These are phyloP conservation scores for Lepidotrigona ventralis DNA, from an alignment of 1,140 invertebrate species.

Conservation along the genomic window DNA sequence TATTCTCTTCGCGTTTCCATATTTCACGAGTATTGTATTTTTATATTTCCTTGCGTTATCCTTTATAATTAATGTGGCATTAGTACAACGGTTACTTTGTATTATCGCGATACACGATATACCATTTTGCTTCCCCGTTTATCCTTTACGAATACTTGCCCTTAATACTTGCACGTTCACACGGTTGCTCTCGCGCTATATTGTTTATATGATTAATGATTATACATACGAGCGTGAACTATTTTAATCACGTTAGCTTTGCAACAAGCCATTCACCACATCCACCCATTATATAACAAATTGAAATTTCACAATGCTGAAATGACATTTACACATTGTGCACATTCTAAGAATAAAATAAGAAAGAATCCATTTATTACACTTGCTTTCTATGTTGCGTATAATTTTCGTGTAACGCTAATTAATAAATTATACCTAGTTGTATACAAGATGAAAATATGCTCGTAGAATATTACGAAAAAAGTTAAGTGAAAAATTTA, in stretches of 20 bases:
- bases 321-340: not conserved
- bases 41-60: not conserved
- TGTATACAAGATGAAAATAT: no score
- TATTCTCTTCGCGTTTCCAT: not conserved
- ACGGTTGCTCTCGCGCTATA: not conserved
- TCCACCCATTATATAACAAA: not conserved
- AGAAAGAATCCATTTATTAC: no score
- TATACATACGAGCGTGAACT: not conserved
- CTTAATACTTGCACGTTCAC: not conserved
- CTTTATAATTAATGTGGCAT: not conserved
- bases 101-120: not conserved
- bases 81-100: not conserved
- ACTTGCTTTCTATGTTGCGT: no score
- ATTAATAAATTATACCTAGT: no score
- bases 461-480: no score
- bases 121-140: not conserved
- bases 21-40: not conserved
- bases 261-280: not conserved
- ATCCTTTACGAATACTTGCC: not conserved
- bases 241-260: not conserved
- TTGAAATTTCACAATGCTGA: not conserved
- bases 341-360: no score
- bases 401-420: no score
- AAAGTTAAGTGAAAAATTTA: no score
- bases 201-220: not conserved